A percentile compares a stretch with the other conserved stretches of the same genome.
Conservation (phyloP, 2,113 vertebrate genomes). For the Struthidea cinerea region DNA sequence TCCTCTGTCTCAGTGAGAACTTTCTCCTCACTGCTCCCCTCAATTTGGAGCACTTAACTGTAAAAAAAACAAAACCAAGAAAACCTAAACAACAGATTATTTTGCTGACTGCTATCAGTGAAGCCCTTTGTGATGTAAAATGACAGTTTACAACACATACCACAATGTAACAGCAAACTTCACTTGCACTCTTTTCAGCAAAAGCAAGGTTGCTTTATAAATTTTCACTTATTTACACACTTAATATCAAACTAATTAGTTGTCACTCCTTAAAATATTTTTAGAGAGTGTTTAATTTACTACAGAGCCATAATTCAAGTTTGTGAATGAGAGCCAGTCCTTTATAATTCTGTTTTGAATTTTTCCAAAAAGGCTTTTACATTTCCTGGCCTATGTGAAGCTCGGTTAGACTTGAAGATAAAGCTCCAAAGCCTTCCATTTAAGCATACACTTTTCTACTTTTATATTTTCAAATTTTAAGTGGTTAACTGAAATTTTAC, state of each 20-base stretch:
- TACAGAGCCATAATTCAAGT: background rate
- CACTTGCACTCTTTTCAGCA: background rate
- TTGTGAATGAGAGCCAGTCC: background rate
- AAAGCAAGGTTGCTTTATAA: background rate
- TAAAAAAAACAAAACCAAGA: background rate
- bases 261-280: background rate
- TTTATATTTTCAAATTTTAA: background rate
- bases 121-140: background rate
- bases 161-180: background rate
- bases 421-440: background rate
- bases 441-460: background rate
- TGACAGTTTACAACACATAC: background rate
- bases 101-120: background rate
- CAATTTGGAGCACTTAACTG: background rate
- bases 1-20: background rate
- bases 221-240: background rate
- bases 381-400: background rate
- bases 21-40: background rate
- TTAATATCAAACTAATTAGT: background rate
- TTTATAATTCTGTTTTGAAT: background rate
- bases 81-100: background rate
- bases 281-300: background rate
- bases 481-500: background rate
- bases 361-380: background rate
- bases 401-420: background rate